These are phyloP conservation scores for Dicyrtomina minuta DNA, from an alignment of 2,888 invertebrate genomes.

Conservation along the genomic window DNA sequence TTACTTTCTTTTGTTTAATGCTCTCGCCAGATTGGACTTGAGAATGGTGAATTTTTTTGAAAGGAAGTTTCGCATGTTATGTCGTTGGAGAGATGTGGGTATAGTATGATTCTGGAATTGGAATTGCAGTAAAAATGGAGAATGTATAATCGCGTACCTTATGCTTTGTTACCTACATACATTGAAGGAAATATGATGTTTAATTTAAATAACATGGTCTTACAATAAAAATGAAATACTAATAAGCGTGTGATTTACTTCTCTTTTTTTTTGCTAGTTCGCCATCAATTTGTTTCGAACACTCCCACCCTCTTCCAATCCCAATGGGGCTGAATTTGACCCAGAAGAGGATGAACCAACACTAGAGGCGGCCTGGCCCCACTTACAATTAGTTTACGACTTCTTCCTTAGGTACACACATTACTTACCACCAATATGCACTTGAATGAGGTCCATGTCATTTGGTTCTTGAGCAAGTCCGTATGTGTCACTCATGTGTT, in stretches of 20 bases:
- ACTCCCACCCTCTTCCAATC: constrained; percentile 81
- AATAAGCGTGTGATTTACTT: background rate
- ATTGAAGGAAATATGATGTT: too few relatives aligned
- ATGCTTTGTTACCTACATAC: too few relatives aligned
- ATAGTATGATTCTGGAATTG: constrained; percentile 4
- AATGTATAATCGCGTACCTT: too few relatives aligned
- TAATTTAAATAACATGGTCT: background rate
- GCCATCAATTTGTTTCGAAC: constrained; percentile 85
- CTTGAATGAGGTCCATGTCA: background rate
- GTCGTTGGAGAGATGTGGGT: background rate
- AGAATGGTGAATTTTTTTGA: background rate
- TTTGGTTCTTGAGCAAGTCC: background rate
- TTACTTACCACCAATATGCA: background rate
- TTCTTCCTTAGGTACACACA: constrained; percentile 60
- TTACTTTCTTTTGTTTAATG: too few relatives aligned
- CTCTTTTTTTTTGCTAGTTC: constrained; percentile 63
- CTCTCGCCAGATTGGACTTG: background rate
- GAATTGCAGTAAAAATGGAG: background rate
- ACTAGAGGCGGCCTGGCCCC: constrained; percentile 92
- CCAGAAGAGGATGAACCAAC: constrained; percentile 96
- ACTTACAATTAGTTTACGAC: constrained; percentile 76
- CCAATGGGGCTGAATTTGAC: constrained; percentile 83
- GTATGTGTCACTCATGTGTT: background rate
- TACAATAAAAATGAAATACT: constrained; percentile 1
- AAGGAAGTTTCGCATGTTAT: too few relatives aligned